Evolutionary conservation across 1,140 invertebrate genomes (phyloP).

Genomic region (Drosophila baimaii): DNA sequence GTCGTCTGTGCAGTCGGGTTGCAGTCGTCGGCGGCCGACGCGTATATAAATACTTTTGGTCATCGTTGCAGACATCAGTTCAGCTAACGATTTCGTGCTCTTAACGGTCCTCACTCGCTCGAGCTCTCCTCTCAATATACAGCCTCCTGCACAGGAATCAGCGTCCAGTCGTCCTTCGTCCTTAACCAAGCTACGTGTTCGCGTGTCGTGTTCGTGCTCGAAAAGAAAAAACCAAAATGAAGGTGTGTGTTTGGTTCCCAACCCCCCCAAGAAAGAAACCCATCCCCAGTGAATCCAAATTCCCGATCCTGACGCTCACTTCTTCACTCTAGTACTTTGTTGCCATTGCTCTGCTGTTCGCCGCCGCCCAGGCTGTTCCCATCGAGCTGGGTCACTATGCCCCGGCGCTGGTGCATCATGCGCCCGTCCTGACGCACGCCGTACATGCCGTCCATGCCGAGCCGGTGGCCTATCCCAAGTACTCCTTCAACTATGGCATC

Average conservation of each 20-base stretch:
- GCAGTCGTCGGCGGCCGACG: constrained; percentile 44
- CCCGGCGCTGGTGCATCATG: constrained; percentile 74
- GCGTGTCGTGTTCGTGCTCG: constrained; percentile 55
- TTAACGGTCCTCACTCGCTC: constrained; percentile 70
- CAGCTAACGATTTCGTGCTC: constrained; percentile 81
- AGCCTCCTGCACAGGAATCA: constrained; percentile 49
- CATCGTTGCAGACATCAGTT: constrained; percentile 83
- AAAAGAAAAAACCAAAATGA: constrained; percentile 55
- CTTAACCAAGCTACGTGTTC: constrained; percentile 34
- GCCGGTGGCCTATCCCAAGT: constrained; percentile 85
- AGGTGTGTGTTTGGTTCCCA: constrained; percentile 57
- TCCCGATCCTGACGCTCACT: constrained; percentile 57
- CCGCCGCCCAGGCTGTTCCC: constrained; percentile 77
- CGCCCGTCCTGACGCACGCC: constrained; percentile 72
- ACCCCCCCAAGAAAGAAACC: neutral
- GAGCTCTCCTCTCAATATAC: constrained; percentile 41
- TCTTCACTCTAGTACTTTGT: constrained; percentile 74
- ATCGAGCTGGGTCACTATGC: constrained; percentile 82
- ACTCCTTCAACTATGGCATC: constrained; percentile 86
- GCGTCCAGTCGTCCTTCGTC: constrained; percentile 63
- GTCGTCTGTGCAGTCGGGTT: constrained; percentile 41
- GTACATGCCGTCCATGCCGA: constrained; percentile 80
- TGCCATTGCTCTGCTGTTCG: constrained; percentile 80
- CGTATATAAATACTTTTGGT: constrained; percentile 83
- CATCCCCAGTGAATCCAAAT: constrained; percentile 7